phyloP scores from a whole-genome alignment of 2,113 vertebrate genomes.

The Eurypyga helias region DNA sequence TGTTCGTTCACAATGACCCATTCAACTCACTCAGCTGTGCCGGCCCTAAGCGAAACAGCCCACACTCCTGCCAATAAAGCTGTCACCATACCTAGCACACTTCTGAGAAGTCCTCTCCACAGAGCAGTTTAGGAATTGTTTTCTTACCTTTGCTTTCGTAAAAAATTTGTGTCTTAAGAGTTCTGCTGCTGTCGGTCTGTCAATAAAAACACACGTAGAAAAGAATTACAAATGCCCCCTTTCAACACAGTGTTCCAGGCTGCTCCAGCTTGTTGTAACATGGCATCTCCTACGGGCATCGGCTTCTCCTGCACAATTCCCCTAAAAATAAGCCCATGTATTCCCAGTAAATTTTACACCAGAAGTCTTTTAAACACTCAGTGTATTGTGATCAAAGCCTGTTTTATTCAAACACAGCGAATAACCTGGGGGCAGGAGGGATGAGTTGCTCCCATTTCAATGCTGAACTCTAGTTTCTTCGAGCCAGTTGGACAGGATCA shows the following conservation, averaged over 20 bases:
- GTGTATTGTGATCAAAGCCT: neutral
- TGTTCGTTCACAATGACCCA: neutral
- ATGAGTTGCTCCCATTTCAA: neutral
- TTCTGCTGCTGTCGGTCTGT: conserved; percentile 93
- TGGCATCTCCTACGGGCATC: neutral
- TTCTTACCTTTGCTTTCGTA: conserved; percentile 94
- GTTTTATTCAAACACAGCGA: neutral
- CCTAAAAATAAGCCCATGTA: neutral
- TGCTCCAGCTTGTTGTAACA: neutral
- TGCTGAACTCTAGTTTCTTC: neutral
- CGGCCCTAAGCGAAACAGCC: neutral
- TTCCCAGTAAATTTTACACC: neutral
- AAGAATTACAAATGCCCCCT: conserved; percentile 41
- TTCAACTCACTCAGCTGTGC: neutral
- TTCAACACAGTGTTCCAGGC: neutral
- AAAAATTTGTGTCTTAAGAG: conserved; percentile 96
- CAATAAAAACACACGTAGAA: conserved; percentile 59
- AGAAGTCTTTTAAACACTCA: neutral
- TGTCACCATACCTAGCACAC: neutral
- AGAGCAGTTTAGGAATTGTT: neutral
- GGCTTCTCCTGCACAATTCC: neutral
- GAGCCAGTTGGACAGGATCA: neutral
- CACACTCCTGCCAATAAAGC: neutral
- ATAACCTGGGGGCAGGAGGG: neutral
- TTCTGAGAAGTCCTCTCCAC: neutral